Conservation (phyloP, 2,113 vertebrate genomes). For the Anarrhichthys ocellatus region DNA sequence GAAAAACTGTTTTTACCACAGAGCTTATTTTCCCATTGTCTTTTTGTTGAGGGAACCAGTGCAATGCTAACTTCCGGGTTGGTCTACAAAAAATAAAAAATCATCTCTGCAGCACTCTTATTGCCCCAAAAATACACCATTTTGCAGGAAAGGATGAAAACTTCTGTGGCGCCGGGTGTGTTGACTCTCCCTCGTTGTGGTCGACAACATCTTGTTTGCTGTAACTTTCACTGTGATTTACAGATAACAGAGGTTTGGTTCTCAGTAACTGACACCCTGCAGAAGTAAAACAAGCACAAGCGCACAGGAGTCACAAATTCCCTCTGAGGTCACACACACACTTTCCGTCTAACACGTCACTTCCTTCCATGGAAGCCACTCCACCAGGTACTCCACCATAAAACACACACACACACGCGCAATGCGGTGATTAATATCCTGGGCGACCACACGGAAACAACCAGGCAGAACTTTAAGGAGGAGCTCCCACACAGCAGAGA, state of each 20-base stretch:
- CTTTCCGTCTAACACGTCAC: slow-evolving; percentile 41
- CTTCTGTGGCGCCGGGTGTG: not conserved
- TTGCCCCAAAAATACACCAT: not conserved
- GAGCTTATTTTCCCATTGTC: not conserved
- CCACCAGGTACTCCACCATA: slow-evolving; percentile 42
- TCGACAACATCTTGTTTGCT: slow-evolving; percentile 36
- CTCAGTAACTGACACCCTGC: slow-evolving; percentile 44
- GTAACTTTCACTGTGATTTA: slow-evolving; percentile 45
- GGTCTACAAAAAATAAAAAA: not conserved
- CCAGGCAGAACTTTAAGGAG: slow-evolving; percentile 43
- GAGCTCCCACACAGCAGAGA: slow-evolving; percentile 62
- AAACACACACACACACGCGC: slow-evolving; percentile 32
- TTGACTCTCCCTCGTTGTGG: not conserved
- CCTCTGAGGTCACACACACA: slow-evolving; percentile 40
- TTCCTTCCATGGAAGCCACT: slow-evolving; percentile 55
- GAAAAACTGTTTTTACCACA: not conserved
- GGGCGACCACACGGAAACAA: slow-evolving; percentile 66
- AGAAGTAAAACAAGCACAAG: slow-evolving; percentile 13
- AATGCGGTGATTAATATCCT: slow-evolving; percentile 73
- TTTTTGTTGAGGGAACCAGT: not conserved
- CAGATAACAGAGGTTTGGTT: slow-evolving; percentile 34
- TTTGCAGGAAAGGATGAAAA: not conserved
- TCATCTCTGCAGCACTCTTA: not conserved
- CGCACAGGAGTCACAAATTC: slow-evolving; percentile 34
- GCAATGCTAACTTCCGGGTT: too few relatives aligned